A percentile compares a stretch with the other conserved stretches of the same genome.
phyloP scores from a whole-genome alignment of 2,797 vertebrate genomes.

The Anguilla pacifica region DNA sequence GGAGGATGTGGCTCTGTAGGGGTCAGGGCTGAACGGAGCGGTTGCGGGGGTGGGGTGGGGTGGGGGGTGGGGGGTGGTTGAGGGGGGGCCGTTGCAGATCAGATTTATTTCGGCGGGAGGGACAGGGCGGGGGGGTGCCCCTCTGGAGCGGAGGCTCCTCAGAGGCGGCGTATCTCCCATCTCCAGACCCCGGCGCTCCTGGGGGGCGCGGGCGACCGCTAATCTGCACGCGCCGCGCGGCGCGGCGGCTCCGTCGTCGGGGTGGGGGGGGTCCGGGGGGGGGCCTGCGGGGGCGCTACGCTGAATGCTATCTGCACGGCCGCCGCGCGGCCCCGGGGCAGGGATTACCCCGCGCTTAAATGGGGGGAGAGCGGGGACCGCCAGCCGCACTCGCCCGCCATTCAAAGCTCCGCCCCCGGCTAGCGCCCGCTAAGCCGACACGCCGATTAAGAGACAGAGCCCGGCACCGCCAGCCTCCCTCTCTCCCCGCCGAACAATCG shows the following conservation, averaged over 20 bases:
- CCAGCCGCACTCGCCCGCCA: not conserved
- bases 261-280: conserved; percentile 31
- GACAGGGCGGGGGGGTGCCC: not conserved
- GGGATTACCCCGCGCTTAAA: conserved; percentile 71
- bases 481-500: not conserved
- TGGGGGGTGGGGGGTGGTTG: not conserved
- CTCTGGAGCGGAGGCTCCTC: not conserved
- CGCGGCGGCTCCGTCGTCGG: conserved; percentile 61
- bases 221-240: conserved; percentile 23
- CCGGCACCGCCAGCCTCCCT: not conserved
- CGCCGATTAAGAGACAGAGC: conserved; percentile 57
- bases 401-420: not conserved
- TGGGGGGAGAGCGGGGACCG: conserved; percentile 42
- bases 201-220: not conserved
- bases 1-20: not conserved
- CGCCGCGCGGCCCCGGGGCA: conserved; percentile 69
- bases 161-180: conserved; percentile 9
- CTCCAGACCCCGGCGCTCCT: conserved; percentile 19
- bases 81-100: not conserved
- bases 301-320: conserved; percentile 77
- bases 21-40: conserved; percentile 13
- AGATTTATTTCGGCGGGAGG: conserved; percentile 10
- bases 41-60: not conserved
- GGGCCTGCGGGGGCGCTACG: conserved; percentile 35
- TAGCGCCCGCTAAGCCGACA: conserved; percentile 59